Conservation (phyloP, 2,113 vertebrate species). For the Diphyllodes magnificus region DNA sequence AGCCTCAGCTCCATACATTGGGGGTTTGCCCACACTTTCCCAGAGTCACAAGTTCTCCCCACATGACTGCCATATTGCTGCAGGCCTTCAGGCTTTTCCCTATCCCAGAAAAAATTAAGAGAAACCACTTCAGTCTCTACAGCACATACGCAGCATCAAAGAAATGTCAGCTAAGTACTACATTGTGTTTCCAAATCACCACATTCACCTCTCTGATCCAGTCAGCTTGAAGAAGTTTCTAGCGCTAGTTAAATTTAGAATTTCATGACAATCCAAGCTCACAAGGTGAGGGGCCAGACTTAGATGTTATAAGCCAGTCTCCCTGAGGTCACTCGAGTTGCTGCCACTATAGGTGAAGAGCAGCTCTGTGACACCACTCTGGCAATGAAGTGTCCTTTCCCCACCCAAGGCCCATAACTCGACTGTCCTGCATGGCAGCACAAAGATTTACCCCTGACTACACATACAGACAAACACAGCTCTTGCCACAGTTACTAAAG, state of each 20-base stretch:
- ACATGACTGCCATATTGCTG: neutral
- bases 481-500: neutral
- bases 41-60: neutral
- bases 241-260: neutral
- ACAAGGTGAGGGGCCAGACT: neutral
- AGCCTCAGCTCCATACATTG: rapidly evolving
- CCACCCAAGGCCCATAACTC: neutral
- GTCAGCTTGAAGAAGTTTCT: neutral
- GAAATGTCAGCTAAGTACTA: neutral
- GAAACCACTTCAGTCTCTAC: neutral
- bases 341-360: neutral
- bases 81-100: neutral
- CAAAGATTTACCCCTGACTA: neutral
- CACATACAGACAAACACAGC: neutral
- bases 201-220: neutral
- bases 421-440: neutral
- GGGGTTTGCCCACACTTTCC: neutral
- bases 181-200: neutral
- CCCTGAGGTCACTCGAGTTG: rapidly evolving
- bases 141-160: neutral
- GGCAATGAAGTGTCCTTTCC: neutral
- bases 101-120: neutral
- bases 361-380: neutral
- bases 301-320: neutral
- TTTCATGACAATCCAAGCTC: neutral